phyloP scores from a whole-genome alignment of 2,888 invertebrate genomes.

The Drosophila aldrichi region DNA sequence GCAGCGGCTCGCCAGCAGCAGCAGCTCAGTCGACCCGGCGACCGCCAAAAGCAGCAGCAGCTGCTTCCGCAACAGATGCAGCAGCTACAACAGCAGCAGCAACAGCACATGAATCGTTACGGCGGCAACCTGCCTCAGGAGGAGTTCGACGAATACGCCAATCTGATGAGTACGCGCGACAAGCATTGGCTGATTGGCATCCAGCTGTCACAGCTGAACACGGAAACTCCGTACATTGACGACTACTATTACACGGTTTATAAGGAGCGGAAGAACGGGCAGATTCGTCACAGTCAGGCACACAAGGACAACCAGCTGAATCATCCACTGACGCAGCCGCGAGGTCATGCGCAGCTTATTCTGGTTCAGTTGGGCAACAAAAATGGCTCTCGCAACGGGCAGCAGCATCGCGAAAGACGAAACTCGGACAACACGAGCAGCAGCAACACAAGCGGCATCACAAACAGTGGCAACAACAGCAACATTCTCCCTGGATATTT shows the following conservation, averaged over 20 bases:
- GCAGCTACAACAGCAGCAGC: slow-evolving; percentile 58
- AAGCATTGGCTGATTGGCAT: slow-evolving; percentile 99
- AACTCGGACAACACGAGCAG: slow-evolving; percentile 85
- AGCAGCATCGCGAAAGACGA: slow-evolving; percentile 87
- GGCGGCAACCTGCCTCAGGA: slow-evolving; percentile 83
- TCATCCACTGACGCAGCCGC: slow-evolving; percentile 87
- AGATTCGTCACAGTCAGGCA: slow-evolving; percentile 87
- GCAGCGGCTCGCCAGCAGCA: slow-evolving; percentile 70
- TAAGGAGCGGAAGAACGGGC: slow-evolving; percentile 88
- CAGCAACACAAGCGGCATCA: slow-evolving; percentile 38
- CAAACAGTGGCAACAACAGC: slow-evolving; percentile 72
- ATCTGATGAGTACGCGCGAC: slow-evolving; percentile 96
- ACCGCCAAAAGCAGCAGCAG: slow-evolving; percentile 49
- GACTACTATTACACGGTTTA: slow-evolving; percentile 98
- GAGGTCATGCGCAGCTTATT: slow-evolving; percentile 85
- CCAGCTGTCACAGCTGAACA: slow-evolving; percentile 96
- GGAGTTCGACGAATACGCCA: slow-evolving; percentile 92
- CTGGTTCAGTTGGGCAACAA: slow-evolving; percentile 85
- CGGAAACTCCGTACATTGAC: slow-evolving; percentile 97
- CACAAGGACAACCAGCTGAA: slow-evolving; percentile 89
- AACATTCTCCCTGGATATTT: slow-evolving; percentile 84
- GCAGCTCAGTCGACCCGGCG: slow-evolving; percentile 67
- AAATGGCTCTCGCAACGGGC: slow-evolving; percentile 85
- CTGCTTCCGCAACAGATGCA: slow-evolving; percentile 51
- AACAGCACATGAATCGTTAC: slow-evolving; percentile 67